These are phyloP conservation scores for Synergus japonicus DNA, from an alignment of 2,888 invertebrate genomes.

Conservation along the genomic window DNA sequence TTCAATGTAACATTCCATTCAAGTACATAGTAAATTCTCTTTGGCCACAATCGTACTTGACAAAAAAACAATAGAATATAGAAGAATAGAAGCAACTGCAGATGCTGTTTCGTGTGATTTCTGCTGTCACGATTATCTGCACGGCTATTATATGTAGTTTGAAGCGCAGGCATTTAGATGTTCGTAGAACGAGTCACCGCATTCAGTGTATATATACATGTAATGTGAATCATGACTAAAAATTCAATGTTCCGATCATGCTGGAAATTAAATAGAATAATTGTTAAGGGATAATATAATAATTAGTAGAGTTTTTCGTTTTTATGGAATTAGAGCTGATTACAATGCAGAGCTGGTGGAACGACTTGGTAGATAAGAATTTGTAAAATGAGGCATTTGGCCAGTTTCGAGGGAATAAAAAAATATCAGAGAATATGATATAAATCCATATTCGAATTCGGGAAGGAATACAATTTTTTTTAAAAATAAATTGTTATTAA, in stretches of 20 bases:
- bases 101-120: not conserved
- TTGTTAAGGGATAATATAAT: not conserved
- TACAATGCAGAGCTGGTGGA: no score
- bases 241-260: constrained; percentile 16
- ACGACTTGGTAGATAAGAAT: not conserved
- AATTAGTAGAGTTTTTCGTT: not conserved
- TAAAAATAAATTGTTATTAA: not conserved
- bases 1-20: constrained; percentile 32
- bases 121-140: constrained; percentile 7
- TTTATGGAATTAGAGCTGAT: not conserved
- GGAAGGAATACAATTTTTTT: not conserved
- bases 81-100: not conserved
- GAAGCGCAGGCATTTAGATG: not conserved
- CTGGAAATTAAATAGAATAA: not conserved
- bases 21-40: constrained; percentile 16
- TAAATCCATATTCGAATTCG: not conserved
- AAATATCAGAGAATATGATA: not conserved
- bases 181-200: not conserved
- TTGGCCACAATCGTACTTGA: constrained; percentile 16
- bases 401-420: not conserved
- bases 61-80: constrained; percentile 16
- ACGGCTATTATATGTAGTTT: not conserved
- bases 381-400: not conserved
- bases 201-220: not conserved
- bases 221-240: not conserved